A percentile compares a stretch with the other conserved stretches of the same genome.
Conservation (phyloP, 2,888 invertebrate genomes). For the Pelosia muscerda region DNA sequence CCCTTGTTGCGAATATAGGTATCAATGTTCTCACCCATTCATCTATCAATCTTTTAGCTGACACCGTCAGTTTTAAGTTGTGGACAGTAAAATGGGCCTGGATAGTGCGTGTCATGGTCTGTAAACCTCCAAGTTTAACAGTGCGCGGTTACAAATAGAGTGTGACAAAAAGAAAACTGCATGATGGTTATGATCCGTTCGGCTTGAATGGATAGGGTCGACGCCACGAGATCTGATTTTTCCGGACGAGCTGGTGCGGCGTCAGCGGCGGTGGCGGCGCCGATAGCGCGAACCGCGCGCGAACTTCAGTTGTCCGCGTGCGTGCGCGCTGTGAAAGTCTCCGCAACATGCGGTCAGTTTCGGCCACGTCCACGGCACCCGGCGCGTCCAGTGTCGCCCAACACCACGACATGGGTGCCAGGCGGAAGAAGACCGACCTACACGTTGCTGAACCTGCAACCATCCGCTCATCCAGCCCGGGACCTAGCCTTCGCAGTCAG, state of each 20-base stretch:
- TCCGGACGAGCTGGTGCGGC: conserved; percentile 76
- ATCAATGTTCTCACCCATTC: conserved; percentile 58
- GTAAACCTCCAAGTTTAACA: conserved; percentile 56
- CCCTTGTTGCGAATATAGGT: conserved; percentile 64
- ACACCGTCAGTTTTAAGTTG: conserved; percentile 34
- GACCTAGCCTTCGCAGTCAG: conserved; percentile 86
- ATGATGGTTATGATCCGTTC: conserved; percentile 75
- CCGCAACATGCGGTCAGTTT: conserved; percentile 77
- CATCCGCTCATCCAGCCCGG: conserved; percentile 76
- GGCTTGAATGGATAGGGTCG: conserved; percentile 84
- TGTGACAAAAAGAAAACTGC: conserved; percentile 80
- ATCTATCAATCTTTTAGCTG: conserved; percentile 30
- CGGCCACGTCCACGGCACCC: conserved; percentile 60
- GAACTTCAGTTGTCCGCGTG: conserved; percentile 80
- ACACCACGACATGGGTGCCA: conserved; percentile 76
- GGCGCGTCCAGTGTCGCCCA: conserved; percentile 51
- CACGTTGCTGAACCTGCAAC: conserved; percentile 79
- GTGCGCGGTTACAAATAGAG: conserved; percentile 72
- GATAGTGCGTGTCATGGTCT: conserved; percentile 53
- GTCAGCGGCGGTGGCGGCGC: conserved; percentile 66
- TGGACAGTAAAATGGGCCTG: conserved; percentile 36
- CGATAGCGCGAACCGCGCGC: conserved; percentile 70
- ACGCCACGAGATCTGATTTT: conserved; percentile 80
- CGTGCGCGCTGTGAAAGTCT: conserved; percentile 85
- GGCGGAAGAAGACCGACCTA: conserved; percentile 86